Evolutionary conservation across 2,888 invertebrate species (phyloP).

Genomic region (Sinelater perroti): DNA sequence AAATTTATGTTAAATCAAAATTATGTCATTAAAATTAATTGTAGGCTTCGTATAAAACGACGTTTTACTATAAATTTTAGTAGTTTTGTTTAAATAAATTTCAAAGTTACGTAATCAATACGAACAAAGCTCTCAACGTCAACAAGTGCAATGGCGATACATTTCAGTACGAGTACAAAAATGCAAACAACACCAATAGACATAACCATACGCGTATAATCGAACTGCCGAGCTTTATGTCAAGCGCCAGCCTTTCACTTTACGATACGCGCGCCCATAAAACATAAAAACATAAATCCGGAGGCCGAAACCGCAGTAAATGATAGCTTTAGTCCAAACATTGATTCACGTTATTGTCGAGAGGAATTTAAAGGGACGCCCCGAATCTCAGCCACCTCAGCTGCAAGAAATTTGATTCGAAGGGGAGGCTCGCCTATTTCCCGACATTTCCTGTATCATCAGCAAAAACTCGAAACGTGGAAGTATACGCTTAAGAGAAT

Average conservation of each 20-base stretch:
- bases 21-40: too few relatives aligned
- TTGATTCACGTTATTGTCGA: constrained; percentile 18
- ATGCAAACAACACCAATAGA: constrained; percentile 7
- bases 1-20: too few relatives aligned
- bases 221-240: constrained; percentile 12
- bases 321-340: constrained; percentile 22
- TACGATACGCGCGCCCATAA: constrained; percentile 26
- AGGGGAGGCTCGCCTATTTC: too few relatives aligned
- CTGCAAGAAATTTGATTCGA: too few relatives aligned
- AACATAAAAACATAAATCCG: constrained; percentile 29
- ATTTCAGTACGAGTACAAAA: neutral
- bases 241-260: constrained; percentile 27
- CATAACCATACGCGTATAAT: constrained; percentile 8
- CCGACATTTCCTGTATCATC: too few relatives aligned
- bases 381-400: too few relatives aligned
- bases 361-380: neutral
- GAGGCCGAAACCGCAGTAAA: constrained; percentile 24
- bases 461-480: too few relatives aligned
- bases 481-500: too few relatives aligned
- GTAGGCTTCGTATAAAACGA: too few relatives aligned
- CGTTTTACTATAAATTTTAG: too few relatives aligned
- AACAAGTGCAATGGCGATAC: neutral
- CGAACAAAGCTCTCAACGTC: neutral
- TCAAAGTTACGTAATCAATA: neutral
- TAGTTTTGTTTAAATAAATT: too few relatives aligned